Conservation (phyloP, 2,797 vertebrate genomes). For the Natrix natrix region DNA sequence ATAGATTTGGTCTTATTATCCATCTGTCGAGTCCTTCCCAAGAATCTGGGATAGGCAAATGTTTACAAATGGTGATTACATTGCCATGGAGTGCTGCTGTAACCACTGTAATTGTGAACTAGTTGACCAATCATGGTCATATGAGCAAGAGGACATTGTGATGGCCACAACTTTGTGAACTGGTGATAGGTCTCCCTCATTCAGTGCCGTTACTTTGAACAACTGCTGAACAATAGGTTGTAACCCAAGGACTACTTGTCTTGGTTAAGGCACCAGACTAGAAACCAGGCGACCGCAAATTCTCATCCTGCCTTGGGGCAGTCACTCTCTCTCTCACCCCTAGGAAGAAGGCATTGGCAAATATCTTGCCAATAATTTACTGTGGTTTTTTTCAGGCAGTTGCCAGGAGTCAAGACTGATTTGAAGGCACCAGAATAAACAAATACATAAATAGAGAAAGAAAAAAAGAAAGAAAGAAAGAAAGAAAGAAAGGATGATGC, state of each 20-base stretch:
- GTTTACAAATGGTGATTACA: not conserved
- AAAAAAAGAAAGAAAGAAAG: too few relatives aligned
- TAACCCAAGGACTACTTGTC: not conserved
- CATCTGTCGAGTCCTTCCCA: not conserved
- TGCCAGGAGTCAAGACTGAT: not conserved
- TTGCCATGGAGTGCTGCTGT: not conserved
- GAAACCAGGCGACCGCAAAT: not conserved
- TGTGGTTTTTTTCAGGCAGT: too few relatives aligned
- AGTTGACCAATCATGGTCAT: not conserved
- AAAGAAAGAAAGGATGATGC: too few relatives aligned
- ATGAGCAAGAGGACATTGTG: not conserved
- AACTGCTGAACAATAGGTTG: not conserved
- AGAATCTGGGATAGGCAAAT: not conserved
- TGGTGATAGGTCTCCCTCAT: not conserved
- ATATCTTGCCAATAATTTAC: too few relatives aligned
- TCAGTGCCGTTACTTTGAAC: not conserved
- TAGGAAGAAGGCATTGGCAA: not conserved
- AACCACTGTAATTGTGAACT: not conserved
- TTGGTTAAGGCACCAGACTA: not conserved
- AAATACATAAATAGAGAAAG: fast-evolving
- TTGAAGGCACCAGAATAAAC: too few relatives aligned
- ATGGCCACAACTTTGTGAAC: not conserved
- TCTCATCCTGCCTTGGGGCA: not conserved
- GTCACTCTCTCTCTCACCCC: not conserved
- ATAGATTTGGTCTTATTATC: not conserved